Evolutionary conservation across 2,888 invertebrate genomes (phyloP).

Genomic region (Lasiommata megera): DNA sequence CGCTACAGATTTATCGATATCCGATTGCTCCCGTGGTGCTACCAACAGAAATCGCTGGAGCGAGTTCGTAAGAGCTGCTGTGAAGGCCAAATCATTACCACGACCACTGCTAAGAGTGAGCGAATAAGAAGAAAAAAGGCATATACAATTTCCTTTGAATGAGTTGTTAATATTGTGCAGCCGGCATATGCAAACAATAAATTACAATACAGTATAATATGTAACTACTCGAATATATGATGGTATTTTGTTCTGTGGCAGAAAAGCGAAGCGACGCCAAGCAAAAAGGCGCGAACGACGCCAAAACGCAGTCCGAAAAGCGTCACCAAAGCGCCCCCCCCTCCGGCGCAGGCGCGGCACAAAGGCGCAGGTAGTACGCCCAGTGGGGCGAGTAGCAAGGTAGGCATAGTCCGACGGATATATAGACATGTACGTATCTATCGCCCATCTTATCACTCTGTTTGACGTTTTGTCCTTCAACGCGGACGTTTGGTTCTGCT

Average conservation of each 20-base stretch:
- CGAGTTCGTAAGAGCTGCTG: no score
- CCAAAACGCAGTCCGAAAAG: slow-evolving; percentile 68
- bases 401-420: slow-evolving; percentile 82
- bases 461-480: slow-evolving; percentile 6
- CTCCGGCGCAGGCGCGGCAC: slow-evolving; percentile 39
- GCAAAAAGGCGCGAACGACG: slow-evolving; percentile 60
- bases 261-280: slow-evolving; percentile 58
- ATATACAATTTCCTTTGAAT: no score
- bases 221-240: not conserved
- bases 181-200: no score
- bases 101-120: no score
- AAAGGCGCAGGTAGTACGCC: slow-evolving; percentile 71
- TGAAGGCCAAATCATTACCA: no score
- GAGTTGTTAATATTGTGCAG: no score
- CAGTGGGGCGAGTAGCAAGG: slow-evolving; percentile 74
- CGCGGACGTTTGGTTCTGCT: slow-evolving; percentile 7
- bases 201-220: no score
- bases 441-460: slow-evolving; percentile 64
- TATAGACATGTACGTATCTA: slow-evolving; percentile 82
- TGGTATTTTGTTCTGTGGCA: slow-evolving; percentile 39
- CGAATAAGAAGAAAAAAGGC: no score
- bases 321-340: slow-evolving; percentile 51
- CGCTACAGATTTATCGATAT: no score
- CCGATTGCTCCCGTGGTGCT: no score
- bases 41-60: no score